A percentile compares a stretch with the other conserved stretches of the same genome.
These are phyloP conservation scores for Gymnoscopelus microlampas DNA, from an alignment of 2,797 vertebrate genomes.

Conservation along the genomic window DNA sequence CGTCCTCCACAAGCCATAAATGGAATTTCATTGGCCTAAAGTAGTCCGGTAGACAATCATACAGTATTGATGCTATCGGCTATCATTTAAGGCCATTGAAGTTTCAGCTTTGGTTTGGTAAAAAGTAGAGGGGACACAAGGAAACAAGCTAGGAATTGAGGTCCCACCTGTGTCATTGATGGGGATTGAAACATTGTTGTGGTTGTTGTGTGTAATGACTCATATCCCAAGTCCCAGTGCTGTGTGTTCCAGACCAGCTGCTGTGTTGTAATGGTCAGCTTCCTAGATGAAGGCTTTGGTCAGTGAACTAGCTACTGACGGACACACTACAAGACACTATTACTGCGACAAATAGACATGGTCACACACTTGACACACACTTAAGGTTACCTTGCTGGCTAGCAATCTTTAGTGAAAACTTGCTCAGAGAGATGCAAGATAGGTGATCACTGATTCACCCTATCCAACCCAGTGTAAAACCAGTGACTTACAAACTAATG, in stretches of 20 bases:
- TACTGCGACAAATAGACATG: background rate
- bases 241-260: conserved; percentile 42
- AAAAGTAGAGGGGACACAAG: conserved; percentile 27
- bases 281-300: conserved; percentile 4
- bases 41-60: background rate
- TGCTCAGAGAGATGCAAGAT: conserved; percentile 15
- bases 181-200: conserved; percentile 36
- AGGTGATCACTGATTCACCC: background rate
- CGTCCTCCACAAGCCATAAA: conserved; percentile 27
- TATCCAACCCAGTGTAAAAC: conserved; percentile 10
- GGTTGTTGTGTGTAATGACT: conserved; percentile 53
- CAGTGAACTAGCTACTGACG: background rate
- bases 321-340: background rate
- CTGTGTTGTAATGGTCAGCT: conserved; percentile 15
- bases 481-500: background rate
- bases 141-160: conserved; percentile 57
- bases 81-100: background rate
- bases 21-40: conserved; percentile 1
- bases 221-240: conserved; percentile 28
- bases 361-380: too few species aligned
- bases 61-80: background rate
- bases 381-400: background rate
- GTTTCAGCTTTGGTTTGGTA: conserved; percentile 29
- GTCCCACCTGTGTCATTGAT: conserved; percentile 42
- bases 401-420: background rate